Conservation (phyloP, 2,888 invertebrate genomes). For the Papilio gigon region DNA sequence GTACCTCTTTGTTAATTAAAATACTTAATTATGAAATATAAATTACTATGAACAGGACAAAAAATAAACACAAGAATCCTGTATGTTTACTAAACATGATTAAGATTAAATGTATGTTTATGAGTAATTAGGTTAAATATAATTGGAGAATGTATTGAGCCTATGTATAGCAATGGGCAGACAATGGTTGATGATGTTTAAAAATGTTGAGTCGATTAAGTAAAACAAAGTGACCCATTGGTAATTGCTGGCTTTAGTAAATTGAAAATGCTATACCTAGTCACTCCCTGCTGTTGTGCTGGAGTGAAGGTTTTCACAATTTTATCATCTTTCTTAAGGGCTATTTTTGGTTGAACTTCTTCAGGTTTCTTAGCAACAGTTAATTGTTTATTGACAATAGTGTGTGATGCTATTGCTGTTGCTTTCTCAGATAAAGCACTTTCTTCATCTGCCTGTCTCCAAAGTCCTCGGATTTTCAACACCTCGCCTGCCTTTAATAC, state of each 20-base stretch:
- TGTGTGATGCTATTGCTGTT: conserved; percentile 51
- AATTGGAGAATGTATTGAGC: too few relatives aligned
- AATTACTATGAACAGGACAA: too few relatives aligned
- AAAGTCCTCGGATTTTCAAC: conserved; percentile 90
- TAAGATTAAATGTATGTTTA: too few relatives aligned
- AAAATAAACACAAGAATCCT: too few relatives aligned
- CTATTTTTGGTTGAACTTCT: conserved; percentile 64
- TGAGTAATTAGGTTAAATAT: too few relatives aligned
- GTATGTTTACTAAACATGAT: too few relatives aligned
- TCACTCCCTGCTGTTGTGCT: conserved; percentile 60
- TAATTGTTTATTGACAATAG: conserved; percentile 61
- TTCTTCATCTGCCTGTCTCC: conserved; percentile 85
- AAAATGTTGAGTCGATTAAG: too few relatives aligned
- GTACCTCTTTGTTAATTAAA: too few relatives aligned
- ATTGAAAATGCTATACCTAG: conserved; percentile 55
- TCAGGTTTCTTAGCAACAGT: conserved; percentile 62
- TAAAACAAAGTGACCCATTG: conserved; percentile 24
- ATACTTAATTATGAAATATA: too few relatives aligned
- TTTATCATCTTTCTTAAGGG: conserved; percentile 79
- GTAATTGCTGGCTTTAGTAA: neutral
- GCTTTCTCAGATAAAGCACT: conserved; percentile 62
- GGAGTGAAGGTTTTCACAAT: conserved; percentile 71
- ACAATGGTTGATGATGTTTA: too few relatives aligned
- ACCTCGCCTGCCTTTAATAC: conserved; percentile 92
- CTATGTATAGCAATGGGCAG: too few relatives aligned